Base-by-base conservation (phyloP, 2,888 invertebrate genomes). In the Tetragonisca angustula region DNA sequence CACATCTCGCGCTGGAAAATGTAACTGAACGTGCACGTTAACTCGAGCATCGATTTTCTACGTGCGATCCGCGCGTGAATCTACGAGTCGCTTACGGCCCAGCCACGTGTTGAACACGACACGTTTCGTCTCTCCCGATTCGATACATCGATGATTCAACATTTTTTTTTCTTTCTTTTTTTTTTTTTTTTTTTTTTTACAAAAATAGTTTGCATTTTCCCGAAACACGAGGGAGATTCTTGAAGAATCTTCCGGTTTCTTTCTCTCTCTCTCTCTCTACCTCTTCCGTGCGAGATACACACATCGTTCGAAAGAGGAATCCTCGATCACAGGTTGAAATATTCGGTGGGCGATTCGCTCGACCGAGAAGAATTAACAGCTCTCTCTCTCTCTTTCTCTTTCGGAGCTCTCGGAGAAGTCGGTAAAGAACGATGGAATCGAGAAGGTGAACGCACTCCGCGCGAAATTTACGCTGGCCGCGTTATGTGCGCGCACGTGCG, bases 381-480 rank as follows among this genome's bases (percentile, higher is more conserved):
- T 32, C 32, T 32, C 32, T 32, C 32, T 32, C 32, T 32, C 27
- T 27, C 27, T 27, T 2, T 27, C n/a, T n/a, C n/a, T n/a, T n/a
- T 79, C 73, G 80, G 73, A 68, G 36, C 75, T 76, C 68, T 17
- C 17, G 17, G 24, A 78, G 73, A 70, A 70, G 79, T 67, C 78
- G 68, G 76, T 75, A 75, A 79, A 65, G 73, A 79, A 81, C 62
- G 81, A 86, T 67, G 81, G 74, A 80, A 80, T 86, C 86, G 83
- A 69, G 64, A 86, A 85, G 86, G 87, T 85, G 88, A 88, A 84
- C 88, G 86, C 65, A 84, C 88, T 84, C 79, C 79, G 64, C 72
- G 80, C 80, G 72, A 88, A 88, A 87, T 88, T 87, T 81, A 83
- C 87, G 83, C 59, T 72, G 69, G 76, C 65, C 78, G 78, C 78